Percentiles rank a stretch among this genome's conserved stretches.
Evolutionary conservation across 2,888 invertebrate species (phyloP).

Genomic region (Lamellibrachia satsuma): DNA sequence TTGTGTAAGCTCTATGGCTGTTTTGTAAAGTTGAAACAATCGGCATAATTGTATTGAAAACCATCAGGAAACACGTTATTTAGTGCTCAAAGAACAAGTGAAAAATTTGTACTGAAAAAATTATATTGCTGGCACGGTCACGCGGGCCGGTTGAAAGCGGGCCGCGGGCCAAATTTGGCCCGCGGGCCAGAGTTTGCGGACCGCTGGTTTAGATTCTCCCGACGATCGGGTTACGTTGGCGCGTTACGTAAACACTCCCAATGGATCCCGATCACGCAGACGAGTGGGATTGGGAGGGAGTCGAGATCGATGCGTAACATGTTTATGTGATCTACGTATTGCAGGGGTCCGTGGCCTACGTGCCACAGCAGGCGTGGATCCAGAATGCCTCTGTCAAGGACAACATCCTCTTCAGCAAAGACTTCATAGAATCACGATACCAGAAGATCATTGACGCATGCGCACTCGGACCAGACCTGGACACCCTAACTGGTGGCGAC

Average conservation of each 20-base stretch:
- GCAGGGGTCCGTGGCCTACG: conserved; percentile 69
- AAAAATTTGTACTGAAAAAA: no score
- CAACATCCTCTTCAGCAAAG: conserved; percentile 89
- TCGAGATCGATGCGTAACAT: not conserved
- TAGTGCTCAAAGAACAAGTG: no score
- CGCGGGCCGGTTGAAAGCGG: accelerated
- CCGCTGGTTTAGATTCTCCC: no score
- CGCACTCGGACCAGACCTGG: conserved; percentile 88
- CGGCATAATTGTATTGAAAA: no score
- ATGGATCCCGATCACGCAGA: no score
- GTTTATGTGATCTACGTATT: not conserved
- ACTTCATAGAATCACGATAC: conserved; percentile 77
- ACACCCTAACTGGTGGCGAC: conserved; percentile 89
- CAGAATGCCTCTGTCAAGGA: conserved; percentile 93
- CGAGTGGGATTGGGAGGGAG: no score
- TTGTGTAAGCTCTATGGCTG: no score
- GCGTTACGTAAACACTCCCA: no score
- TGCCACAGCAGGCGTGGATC: conserved; percentile 84
- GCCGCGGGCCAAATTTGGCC: accelerated
- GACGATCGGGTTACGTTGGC: no score
- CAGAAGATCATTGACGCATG: conserved; percentile 86
- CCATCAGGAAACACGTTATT: no score
- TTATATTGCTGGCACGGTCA: no score
- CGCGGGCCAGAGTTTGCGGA: accelerated
- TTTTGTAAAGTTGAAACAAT: no score